phyloP scores from a whole-genome alignment of 2,113 vertebrate species.

The Zosterops hypoxanthus region DNA sequence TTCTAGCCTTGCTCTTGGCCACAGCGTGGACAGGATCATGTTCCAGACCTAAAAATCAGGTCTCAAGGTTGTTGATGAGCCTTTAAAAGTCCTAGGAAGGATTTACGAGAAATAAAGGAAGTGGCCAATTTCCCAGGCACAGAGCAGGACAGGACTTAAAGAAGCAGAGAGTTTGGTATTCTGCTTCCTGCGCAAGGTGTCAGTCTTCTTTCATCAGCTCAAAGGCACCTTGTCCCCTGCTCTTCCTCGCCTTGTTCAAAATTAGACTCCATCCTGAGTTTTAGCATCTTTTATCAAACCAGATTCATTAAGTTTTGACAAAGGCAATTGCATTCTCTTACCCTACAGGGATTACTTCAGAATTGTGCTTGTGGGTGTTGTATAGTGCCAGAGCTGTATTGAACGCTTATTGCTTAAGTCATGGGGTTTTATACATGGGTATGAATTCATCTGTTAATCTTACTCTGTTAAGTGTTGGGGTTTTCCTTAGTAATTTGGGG shows the following conservation, averaged over 20 bases:
- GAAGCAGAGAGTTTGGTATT: neutral
- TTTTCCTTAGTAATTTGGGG: neutral
- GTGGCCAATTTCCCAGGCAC: neutral
- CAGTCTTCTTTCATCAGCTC: neutral
- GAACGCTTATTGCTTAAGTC: neutral
- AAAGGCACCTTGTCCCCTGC: neutral
- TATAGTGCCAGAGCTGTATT: neutral
- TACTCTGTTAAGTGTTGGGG: accelerated
- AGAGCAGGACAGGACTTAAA: neutral
- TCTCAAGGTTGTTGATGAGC: neutral
- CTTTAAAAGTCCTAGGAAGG: neutral
- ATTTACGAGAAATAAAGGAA: neutral
- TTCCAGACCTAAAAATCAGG: neutral
- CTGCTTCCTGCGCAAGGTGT: neutral
- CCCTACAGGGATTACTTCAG: neutral
- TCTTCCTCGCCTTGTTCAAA: neutral
- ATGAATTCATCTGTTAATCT: neutral
- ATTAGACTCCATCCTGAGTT: neutral
- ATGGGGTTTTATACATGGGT: neutral
- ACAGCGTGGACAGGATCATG: accelerated
- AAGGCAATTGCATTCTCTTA: neutral
- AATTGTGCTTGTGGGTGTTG: neutral
- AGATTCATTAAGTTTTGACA: neutral
- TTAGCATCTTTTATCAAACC: neutral
- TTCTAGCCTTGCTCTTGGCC: neutral